Percentiles rank a stretch among this genome's conserved stretches.
phyloP scores from a whole-genome alignment of 1,140 invertebrate genomes.

The Dysdera silvatica region DNA sequence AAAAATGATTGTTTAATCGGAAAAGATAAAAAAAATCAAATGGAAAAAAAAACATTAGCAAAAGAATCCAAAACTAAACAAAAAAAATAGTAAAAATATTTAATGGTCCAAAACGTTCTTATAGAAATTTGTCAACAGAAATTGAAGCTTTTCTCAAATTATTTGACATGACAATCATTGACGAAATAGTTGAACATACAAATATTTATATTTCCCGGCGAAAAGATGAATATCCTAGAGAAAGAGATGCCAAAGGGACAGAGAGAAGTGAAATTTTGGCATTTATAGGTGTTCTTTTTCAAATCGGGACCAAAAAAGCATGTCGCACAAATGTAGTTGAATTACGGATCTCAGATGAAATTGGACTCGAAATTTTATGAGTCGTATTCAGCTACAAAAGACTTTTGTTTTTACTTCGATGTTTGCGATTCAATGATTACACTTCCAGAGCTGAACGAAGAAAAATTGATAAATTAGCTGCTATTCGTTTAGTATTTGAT shows the following conservation, averaged over 20 bases:
- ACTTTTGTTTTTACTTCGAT: not conserved
- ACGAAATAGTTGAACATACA: not conserved
- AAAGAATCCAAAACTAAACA: not conserved
- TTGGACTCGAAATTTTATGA: not conserved
- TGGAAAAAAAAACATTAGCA: not conserved
- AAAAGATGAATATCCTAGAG: not conserved
- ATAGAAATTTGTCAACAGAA: not conserved
- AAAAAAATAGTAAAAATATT: not conserved
- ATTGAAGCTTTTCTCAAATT: not conserved
- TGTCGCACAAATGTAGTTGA: not conserved
- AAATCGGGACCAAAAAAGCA: slow-evolving; percentile 8
- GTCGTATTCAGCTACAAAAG: not conserved
- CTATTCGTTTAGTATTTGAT: not conserved
- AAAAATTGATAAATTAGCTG: not conserved
- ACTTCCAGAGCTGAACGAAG: not conserved
- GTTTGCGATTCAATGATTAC: not conserved
- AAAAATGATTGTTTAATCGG: not conserved
- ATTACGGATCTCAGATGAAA: not conserved
- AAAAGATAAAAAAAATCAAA: not conserved
- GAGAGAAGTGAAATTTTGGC: not conserved
- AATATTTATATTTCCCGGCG: not conserved
- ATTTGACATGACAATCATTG: not conserved
- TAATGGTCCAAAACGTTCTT: not conserved
- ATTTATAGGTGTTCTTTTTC: not conserved
- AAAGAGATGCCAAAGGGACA: not conserved